A percentile compares a stretch with the other conserved stretches of the same genome.
These are phyloP conservation scores for Drosophila malerkotliana DNA, from an alignment of 1,140 invertebrate genomes.

Conservation along the genomic window DNA sequence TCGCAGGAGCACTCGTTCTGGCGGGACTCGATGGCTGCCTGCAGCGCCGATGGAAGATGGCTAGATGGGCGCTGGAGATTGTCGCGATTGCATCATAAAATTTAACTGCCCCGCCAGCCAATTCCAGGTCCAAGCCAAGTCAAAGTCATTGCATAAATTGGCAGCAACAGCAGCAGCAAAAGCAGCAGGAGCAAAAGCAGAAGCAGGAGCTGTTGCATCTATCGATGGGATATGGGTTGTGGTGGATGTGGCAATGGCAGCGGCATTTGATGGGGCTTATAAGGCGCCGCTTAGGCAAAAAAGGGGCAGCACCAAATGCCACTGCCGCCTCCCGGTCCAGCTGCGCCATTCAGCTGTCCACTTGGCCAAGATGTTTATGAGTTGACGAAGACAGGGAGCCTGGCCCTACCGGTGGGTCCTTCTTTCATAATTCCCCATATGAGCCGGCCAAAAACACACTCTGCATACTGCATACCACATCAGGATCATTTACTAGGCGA, in stretches of 20 bases:
- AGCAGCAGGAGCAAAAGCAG: constrained; percentile 32
- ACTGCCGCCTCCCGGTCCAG: constrained; percentile 11
- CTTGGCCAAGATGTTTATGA: constrained; percentile 54
- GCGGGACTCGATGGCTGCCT: constrained; percentile 28
- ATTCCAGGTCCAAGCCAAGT: constrained; percentile 46
- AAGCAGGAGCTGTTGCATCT: constrained; percentile 28
- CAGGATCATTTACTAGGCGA: constrained; percentile 24
- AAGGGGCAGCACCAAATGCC: constrained; percentile 39
- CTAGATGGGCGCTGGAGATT: constrained; percentile 65
- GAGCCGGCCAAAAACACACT: constrained; percentile 39
- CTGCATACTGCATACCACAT: constrained; percentile 20
- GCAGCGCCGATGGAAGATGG: constrained; percentile 55
- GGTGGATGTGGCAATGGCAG: constrained; percentile 11
- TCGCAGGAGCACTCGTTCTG: constrained; percentile 10
- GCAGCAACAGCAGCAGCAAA: constrained; percentile 35
- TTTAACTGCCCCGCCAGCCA: constrained; percentile 62
- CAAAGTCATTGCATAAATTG: constrained; percentile 73
- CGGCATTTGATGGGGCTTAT: constrained; percentile 51
- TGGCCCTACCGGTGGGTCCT: constrained; percentile 53
- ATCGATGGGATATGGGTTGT: constrained; percentile 19
- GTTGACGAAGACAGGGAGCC: constrained; percentile 61
- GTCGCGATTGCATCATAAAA: constrained; percentile 77
- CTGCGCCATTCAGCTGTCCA: constrained; percentile 16
- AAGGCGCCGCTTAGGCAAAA: constrained; percentile 67
- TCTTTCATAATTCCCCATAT: constrained; percentile 5